These are phyloP conservation scores for Ophthalmolycus amberensis DNA, from an alignment of 2,113 vertebrate genomes.

Conservation along the genomic window DNA sequence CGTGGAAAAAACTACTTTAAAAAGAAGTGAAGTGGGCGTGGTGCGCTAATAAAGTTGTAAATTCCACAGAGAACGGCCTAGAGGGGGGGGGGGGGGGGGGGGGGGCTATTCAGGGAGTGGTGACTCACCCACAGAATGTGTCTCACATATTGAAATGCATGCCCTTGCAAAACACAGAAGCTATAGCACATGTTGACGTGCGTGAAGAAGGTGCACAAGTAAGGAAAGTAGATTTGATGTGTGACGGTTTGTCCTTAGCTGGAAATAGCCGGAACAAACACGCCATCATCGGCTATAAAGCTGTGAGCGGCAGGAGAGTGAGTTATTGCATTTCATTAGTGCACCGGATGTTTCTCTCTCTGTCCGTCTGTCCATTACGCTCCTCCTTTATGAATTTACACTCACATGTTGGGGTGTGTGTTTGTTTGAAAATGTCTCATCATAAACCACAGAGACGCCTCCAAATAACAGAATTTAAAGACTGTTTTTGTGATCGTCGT, in stretches of 20 bases:
- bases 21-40: constrained; percentile 36
- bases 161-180: neutral
- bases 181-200: neutral
- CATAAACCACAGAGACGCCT: neutral
- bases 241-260: too few species aligned
- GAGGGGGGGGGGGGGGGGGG: constrained; percentile 11
- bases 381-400: constrained; percentile 23
- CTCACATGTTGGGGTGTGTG: neutral
- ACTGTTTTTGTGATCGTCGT: neutral
- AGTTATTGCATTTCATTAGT: constrained; percentile 74
- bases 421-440: neutral
- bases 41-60: constrained; percentile 51
- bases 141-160: neutral
- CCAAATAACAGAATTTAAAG: neutral
- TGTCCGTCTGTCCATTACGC: constrained; percentile 15
- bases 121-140: neutral
- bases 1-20: constrained; percentile 37
- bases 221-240: neutral
- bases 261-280: constrained; percentile 9
- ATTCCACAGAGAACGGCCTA: constrained; percentile 42
- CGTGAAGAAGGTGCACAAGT: too few species aligned
- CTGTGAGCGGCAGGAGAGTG: constrained; percentile 38
- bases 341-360: constrained; percentile 55
- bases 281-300: constrained; percentile 30
- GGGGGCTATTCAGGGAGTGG: constrained; percentile 1